Conservation (phyloP, 2,797 vertebrate genomes). For the Odontamblyopus lacepedii region DNA sequence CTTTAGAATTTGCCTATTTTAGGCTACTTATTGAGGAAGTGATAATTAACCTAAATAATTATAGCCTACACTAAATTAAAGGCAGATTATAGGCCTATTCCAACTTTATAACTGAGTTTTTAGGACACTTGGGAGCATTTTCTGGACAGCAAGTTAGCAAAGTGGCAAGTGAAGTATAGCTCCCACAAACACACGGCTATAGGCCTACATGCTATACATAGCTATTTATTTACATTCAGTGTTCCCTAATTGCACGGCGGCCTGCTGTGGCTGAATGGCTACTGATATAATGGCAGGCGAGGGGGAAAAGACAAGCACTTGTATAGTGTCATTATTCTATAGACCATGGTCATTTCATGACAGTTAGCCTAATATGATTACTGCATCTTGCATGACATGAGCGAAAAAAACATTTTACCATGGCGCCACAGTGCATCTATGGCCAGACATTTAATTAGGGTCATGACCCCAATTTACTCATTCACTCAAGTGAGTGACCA, state of each 20-base stretch:
- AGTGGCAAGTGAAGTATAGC: background rate
- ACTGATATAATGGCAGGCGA: constrained; percentile 11
- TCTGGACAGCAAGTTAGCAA: background rate
- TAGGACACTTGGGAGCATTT: background rate
- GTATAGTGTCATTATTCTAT: constrained; percentile 12
- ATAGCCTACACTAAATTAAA: too few relatives aligned
- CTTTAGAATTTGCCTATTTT: too few relatives aligned
- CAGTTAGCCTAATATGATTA: background rate
- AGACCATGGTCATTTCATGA: background rate
- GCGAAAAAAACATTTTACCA: background rate
- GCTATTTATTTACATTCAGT: constrained; percentile 11
- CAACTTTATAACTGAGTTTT: background rate
- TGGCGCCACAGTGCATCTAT: constrained; percentile 27
- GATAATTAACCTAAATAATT: too few relatives aligned
- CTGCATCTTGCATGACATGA: constrained; percentile 10
- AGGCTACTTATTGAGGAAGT: too few relatives aligned
- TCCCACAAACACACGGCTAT: background rate
- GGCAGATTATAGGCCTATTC: too few relatives aligned
- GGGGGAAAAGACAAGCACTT: constrained; percentile 11
- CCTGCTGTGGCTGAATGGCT: background rate
- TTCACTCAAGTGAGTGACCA: constrained; percentile 26
- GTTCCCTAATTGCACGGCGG: constrained; percentile 9
- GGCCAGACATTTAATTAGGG: constrained; percentile 47
- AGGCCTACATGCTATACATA: background rate
- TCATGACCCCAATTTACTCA: constrained; percentile 36